These are phyloP conservation scores for Therioaphis trifolii DNA, from an alignment of 2,888 invertebrate species.

Conservation along the genomic window DNA sequence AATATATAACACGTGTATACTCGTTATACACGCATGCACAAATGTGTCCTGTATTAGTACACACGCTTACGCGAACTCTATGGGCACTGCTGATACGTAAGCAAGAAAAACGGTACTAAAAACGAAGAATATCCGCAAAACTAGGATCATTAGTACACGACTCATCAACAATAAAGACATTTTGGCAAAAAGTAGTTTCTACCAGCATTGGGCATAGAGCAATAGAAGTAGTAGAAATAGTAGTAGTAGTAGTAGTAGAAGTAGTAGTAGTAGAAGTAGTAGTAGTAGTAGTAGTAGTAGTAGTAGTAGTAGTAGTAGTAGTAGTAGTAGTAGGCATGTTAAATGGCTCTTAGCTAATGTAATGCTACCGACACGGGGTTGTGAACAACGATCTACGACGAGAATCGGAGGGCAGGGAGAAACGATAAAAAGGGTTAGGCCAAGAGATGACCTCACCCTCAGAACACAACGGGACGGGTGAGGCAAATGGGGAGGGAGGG, in stretches of 20 bases:
- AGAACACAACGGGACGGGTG: neutral
- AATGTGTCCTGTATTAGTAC: neutral
- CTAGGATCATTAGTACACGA: conserved; percentile 15
- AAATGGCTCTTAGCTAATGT: conserved; percentile 37
- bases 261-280: neutral
- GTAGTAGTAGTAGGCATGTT: conserved; percentile 27
- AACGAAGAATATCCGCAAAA: too few relatives aligned
- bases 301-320: neutral
- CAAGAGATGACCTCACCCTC: conserved; percentile 46
- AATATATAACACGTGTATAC: too few relatives aligned
- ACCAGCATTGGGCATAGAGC: neutral
- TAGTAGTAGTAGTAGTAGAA: neutral
- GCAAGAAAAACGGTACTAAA: neutral
- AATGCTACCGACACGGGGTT: conserved; percentile 12
- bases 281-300: conserved; percentile 5
- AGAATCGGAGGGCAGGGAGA: neutral
- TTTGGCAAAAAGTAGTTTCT: conserved; percentile 14
- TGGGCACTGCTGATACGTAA: neutral
- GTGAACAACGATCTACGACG: neutral
- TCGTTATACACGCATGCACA: neutral
- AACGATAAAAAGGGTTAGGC: conserved; percentile 62
- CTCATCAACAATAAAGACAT: conserved; percentile 11
- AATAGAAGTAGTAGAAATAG: neutral
- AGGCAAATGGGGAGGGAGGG: neutral
- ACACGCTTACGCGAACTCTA: neutral